Evolutionary conservation across 2,113 vertebrate genomes (phyloP).

Genomic region (Bos javanicus): DNA sequence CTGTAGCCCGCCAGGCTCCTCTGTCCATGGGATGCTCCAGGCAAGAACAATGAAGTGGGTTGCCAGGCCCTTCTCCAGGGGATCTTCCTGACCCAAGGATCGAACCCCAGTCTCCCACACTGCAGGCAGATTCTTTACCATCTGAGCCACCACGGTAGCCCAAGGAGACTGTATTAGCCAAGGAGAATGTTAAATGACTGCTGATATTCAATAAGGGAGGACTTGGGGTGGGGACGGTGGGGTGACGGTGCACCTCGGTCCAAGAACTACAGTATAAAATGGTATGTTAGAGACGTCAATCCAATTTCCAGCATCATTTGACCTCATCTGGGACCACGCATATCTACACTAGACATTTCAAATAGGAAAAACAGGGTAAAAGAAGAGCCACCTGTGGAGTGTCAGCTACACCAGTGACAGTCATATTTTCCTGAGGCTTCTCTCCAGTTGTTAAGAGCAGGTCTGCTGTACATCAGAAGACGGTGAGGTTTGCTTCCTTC

Average conservation of each 20-base stretch:
- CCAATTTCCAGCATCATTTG: background rate
- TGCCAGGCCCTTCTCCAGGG: background rate
- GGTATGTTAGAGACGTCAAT: background rate
- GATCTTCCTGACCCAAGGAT: background rate
- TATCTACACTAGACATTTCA: background rate
- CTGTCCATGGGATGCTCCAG: background rate
- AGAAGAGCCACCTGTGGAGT: background rate
- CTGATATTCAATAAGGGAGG: background rate
- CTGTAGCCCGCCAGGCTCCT: background rate
- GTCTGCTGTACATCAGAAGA: background rate
- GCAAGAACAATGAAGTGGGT: background rate
- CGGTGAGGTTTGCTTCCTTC: background rate
- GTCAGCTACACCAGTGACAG: background rate
- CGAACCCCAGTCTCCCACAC: fast-evolving
- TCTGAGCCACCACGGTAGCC: background rate
- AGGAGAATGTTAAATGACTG: background rate
- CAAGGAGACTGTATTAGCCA: background rate
- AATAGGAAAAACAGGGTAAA: background rate
- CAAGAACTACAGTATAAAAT: background rate
- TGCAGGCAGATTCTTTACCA: background rate
- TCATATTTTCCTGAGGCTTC: background rate
- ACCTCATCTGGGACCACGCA: background rate
- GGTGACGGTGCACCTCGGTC: background rate
- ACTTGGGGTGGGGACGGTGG: background rate
- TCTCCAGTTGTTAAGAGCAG: background rate